Evolutionary conservation across 92 coral and sea anemone species (phyloP), one percentile per base, ranked within the genome.

Genomic region (Diadumene lineata): DNA sequence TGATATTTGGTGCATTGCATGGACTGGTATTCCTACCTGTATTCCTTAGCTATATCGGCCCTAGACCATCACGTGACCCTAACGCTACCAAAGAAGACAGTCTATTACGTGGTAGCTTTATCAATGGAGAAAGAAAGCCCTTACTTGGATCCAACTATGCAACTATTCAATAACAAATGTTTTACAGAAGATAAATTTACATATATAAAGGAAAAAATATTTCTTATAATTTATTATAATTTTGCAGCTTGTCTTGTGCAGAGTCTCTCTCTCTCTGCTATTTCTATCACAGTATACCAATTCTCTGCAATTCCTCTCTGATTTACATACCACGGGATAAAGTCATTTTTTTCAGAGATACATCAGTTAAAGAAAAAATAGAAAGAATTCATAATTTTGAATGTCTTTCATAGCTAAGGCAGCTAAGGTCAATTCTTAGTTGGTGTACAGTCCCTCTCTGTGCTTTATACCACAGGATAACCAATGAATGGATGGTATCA

Each of bases 21-120:
- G 98, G 98, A 13, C 94, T 94, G 43, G 76, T 92, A 10, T 94
- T 94, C 74, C 90, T 94, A 21, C 98, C 98, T 6, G 98, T 94
- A 11, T 83, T 94, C 55, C 74, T 94, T 33, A 94, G 98, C 70
- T 94, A 94, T 88, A 72, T 88, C 23, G 98, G 98, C 11, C 98
- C 98, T 6, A 50, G 72, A 46, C 76, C 92, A 4, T 57, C 87
- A 1, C 73, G 78, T 38, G 53, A 79, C 10, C 50, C 56, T 11
- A 34, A 65, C 55, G 32, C 43, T 28, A 34, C 23, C 0, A 56
- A 19, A 27, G 13, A 13, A 38, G 70, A 51, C 43, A 58, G 64
- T 15, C 51, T 82, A 17, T 33, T 69, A 17, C 78, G 81, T 29
- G 65, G 76, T 7, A 75, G 74, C 24, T 81, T 76, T 70, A 23